Evolutionary conservation across 2,113 vertebrate species (phyloP).

Genomic region (Tachuris rubrigastra): DNA sequence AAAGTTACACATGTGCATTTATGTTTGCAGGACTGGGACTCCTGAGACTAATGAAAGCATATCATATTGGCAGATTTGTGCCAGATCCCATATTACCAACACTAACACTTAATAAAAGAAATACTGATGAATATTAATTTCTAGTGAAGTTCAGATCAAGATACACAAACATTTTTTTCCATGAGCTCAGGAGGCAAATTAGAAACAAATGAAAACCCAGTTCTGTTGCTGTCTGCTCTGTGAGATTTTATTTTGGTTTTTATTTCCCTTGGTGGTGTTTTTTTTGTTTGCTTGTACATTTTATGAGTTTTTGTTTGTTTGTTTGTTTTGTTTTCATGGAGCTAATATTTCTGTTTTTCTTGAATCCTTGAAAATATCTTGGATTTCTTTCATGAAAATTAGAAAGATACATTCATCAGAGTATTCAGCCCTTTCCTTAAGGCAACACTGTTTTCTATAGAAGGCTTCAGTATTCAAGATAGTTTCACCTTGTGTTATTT

Average conservation of each 20-base stretch:
- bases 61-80: background rate
- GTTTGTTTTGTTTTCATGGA: background rate
- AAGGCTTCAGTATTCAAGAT: background rate
- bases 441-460: background rate
- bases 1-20: background rate
- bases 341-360: background rate
- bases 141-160: background rate
- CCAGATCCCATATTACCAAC: background rate
- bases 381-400: constrained; percentile 7
- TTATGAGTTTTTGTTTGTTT: background rate
- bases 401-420: background rate
- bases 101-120: constrained; percentile 37
- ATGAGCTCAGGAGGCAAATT: background rate
- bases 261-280: background rate
- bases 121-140: constrained; percentile 32
- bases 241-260: background rate
- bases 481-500: background rate
- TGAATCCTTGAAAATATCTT: background rate
- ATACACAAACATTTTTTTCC: background rate
- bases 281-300: background rate
- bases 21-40: background rate
- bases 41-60: background rate
- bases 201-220: background rate
- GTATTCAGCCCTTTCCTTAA: background rate
- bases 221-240: background rate